Evolutionary conservation across 2,888 invertebrate species (phyloP).

Genomic region (Megalurothrips usitatus): DNA sequence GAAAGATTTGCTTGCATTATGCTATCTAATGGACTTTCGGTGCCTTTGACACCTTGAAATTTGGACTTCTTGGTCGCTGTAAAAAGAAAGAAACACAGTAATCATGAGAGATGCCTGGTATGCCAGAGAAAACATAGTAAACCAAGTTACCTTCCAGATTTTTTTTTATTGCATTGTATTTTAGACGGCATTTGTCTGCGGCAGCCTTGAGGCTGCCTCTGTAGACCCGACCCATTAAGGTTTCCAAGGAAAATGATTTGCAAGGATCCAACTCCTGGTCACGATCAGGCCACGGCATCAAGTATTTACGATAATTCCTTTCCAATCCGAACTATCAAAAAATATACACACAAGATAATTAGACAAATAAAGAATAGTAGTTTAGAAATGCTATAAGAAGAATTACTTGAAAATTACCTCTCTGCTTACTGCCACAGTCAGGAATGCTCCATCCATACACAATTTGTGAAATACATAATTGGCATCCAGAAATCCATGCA

Average conservation of each 20-base stretch:
- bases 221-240: neutral
- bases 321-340: neutral
- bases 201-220: neutral
- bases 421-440: neutral
- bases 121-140: neutral
- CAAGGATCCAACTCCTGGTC: neutral
- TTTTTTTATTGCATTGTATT: neutral
- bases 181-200: neutral
- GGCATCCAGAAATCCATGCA: neutral
- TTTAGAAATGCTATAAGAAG: neutral
- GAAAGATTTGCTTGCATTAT: neutral
- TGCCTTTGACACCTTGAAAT: neutral
- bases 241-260: neutral
- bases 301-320: neutral
- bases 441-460: neutral
- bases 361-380: neutral
- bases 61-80: neutral
- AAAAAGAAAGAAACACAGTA: too few relatives aligned
- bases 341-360: neutral
- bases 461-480: conserved; percentile 8
- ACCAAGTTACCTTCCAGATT: neutral
- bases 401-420: neutral
- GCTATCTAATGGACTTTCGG: neutral
- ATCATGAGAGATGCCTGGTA: too few relatives aligned
- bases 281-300: neutral